Base-by-base conservation (phyloP, 2,797 vertebrate species). In the Cossypha polioptera region DNA sequence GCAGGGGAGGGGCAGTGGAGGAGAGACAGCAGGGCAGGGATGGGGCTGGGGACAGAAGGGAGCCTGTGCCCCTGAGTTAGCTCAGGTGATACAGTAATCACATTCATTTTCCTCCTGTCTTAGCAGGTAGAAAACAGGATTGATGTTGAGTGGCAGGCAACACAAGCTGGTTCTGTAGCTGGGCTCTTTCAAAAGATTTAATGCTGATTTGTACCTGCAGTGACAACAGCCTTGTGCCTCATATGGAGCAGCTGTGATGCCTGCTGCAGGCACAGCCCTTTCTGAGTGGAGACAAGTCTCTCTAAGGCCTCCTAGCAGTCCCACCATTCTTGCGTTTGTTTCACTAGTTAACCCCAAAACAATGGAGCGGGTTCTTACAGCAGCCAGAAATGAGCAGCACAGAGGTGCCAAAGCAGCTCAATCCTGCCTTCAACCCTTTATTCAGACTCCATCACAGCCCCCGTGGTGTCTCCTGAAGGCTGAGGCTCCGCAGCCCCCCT, bases 401-500 rank as follows among this genome's bases (percentile, higher is more conserved):
- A 2, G 6, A n/a, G 7, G 6, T 25, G n/a, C 9, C n/a, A 54
- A 42, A 20, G n/a, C 42, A 36, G 17, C 47, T n/a, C n/a, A 28
- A 4, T 6, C 31, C 29, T 9, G 0, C 50, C 42, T 43, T 74
- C 29, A 7, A 0, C 1, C 18, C 3, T 14, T 51, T 25, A 21
- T 3, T 16, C 51, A 5, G 10, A 2, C 19, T 10, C 15, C 2
- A 25, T 25, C 54, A 16, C 8, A 11, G n/a, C 54, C 12, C 18
- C 5, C 0, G 0, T 2, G 1, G 11, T 33, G 36, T 12, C 28
- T 53, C 15, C 24, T 4, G 24, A 2, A 9, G 16, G 24, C n/a
- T 6, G 8, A 25, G 0, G n/a, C 12, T 10, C 2, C 0, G 0
- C 2, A 13, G 18, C 3, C 35, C 3, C 1, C 11, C 2, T 31